Percentiles rank a stretch among this genome's conserved stretches.
Evolutionary conservation across 2,888 invertebrate species (phyloP).

Genomic region (Melangyna quadrimaculata): DNA sequence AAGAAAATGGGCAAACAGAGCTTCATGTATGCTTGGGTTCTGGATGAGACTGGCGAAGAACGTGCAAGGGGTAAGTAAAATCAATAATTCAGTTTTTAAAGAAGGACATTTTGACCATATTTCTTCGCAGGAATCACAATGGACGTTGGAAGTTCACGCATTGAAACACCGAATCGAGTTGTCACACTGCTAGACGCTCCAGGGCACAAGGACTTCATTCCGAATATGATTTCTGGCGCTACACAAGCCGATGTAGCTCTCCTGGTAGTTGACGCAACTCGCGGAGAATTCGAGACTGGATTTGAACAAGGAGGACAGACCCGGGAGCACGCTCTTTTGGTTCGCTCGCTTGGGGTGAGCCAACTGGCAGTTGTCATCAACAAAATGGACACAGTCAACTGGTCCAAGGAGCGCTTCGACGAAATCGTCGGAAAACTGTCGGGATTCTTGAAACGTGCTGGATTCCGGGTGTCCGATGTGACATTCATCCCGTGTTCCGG

Average conservation of each 20-base stretch:
- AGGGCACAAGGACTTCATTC: slow-evolving; percentile 99
- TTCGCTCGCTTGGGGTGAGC: slow-evolving; percentile 92
- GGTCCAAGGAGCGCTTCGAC: slow-evolving; percentile 94
- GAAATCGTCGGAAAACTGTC: slow-evolving; percentile 93
- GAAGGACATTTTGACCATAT: not conserved
- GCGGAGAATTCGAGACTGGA: slow-evolving; percentile 99
- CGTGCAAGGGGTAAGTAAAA: slow-evolving; percentile 86
- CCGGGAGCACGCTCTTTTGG: slow-evolving; percentile 96
- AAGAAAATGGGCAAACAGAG: slow-evolving; percentile 98
- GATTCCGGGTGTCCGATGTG: slow-evolving; percentile 93
- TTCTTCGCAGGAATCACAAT: slow-evolving; percentile 90
- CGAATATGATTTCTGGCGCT: slow-evolving; percentile 99
- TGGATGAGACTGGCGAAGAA: slow-evolving; percentile 99
- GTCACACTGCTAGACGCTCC: slow-evolving; percentile 96
- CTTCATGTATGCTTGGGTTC: slow-evolving; percentile 99
- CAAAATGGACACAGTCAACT: slow-evolving; percentile 97
- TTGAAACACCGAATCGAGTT: slow-evolving; percentile 92
- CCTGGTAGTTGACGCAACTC: slow-evolving; percentile 96
- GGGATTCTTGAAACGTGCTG: slow-evolving; percentile 93
- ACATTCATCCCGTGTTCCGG: slow-evolving; percentile 97
- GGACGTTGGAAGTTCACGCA: slow-evolving; percentile 97
- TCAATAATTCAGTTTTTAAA: not conserved
- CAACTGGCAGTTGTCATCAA: slow-evolving; percentile 98
- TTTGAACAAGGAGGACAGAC: slow-evolving; percentile 99
- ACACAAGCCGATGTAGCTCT: slow-evolving; percentile 99